Evolutionary conservation across 2,797 vertebrate genomes (phyloP).

Genomic region (Coreius guichenoti): DNA sequence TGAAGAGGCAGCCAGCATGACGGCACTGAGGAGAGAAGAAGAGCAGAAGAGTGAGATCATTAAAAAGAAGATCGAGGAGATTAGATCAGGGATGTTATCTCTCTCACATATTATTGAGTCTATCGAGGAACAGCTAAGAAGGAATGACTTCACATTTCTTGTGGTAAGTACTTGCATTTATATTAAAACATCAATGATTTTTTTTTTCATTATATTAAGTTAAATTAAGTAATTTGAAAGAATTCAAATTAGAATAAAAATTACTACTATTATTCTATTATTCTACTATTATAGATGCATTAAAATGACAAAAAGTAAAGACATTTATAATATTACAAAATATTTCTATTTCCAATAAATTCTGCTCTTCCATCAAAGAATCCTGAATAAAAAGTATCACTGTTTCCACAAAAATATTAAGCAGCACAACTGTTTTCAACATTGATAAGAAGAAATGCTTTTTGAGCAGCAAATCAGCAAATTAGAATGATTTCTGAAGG

Average conservation of each 20-base stretch:
- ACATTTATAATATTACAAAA: too few relatives aligned
- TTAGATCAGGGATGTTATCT: constrained; percentile 47
- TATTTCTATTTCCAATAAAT: not conserved
- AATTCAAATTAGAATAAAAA: too few relatives aligned
- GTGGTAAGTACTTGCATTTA: constrained; percentile 42
- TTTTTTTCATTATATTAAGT: not conserved
- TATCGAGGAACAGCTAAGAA: constrained; percentile 45
- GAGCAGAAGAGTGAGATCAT: constrained; percentile 50
- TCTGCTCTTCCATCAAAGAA: too few relatives aligned
- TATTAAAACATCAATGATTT: not conserved
- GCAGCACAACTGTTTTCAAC: not conserved
- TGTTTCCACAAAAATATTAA: not conserved
- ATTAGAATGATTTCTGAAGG: not conserved
- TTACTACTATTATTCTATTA: too few relatives aligned
- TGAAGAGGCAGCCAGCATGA: constrained; percentile 54
- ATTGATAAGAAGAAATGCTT: not conserved
- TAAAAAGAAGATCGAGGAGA: constrained; percentile 54
- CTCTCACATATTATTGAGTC: constrained; percentile 46
- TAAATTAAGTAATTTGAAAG: not conserved
- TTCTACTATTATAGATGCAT: not conserved
- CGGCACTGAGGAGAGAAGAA: constrained; percentile 51
- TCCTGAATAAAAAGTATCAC: too few relatives aligned
- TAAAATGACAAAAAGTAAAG: not conserved
- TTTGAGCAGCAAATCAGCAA: not conserved
- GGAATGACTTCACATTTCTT: constrained; percentile 52